These are phyloP conservation scores for Drosophila mimica DNA, from an alignment of 2,888 invertebrate genomes.

Conservation along the genomic window DNA sequence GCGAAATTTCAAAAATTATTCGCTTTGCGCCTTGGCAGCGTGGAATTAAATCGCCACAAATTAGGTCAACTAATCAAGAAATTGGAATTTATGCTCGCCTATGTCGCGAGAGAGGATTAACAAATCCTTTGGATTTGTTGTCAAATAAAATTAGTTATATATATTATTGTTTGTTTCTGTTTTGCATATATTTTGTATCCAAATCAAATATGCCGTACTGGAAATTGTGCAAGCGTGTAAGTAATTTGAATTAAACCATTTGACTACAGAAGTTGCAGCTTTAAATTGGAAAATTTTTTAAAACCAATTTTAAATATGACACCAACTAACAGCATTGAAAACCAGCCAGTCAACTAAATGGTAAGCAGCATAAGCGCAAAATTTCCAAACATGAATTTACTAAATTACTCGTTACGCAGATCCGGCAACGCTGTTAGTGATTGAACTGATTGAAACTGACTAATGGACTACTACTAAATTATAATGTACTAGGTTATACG, in stretches of 20 bases:
- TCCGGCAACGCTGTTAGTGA: neutral
- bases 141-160: slow-evolving; percentile 31
- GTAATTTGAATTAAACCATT: neutral
- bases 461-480: too few relatives aligned
- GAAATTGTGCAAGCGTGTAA: slow-evolving; percentile 16
- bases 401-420: neutral
- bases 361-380: neutral
- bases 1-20: slow-evolving; percentile 86
- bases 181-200: slow-evolving; percentile 1
- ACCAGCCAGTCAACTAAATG: neutral
- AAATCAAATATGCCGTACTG: slow-evolving; percentile 9
- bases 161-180: neutral
- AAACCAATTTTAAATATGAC: neutral
- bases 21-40: slow-evolving; percentile 86
- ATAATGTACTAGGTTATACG: too few relatives aligned
- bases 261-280: neutral
- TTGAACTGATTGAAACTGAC: neutral
- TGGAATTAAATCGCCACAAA: slow-evolving; percentile 86
- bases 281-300: neutral
- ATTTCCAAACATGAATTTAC: neutral
- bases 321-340: neutral
- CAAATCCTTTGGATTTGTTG: slow-evolving; percentile 33
- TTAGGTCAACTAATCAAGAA: slow-evolving; percentile 88
- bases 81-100: slow-evolving; percentile 90
- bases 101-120: slow-evolving; percentile 56